Evolutionary conservation across 1,140 invertebrate species (phyloP), one percentile per base, ranked within the genome.

Genomic region (Pissodes strobi): DNA sequence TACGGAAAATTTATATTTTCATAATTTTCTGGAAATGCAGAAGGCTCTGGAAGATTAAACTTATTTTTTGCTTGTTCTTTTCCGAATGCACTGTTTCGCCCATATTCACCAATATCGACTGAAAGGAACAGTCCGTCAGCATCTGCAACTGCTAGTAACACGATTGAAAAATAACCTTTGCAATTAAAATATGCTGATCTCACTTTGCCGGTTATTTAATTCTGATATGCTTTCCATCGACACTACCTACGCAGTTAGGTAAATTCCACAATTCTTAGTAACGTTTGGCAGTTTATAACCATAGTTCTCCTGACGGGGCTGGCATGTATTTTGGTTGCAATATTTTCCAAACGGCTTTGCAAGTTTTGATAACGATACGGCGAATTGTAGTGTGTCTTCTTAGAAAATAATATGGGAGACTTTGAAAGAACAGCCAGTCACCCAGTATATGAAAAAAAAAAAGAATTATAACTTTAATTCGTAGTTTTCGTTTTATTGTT

Each of bases 391-490:
- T 43, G 39, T 43, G 39, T 9, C 39, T 13, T 17, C 30, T 34
- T 34, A 34, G 30, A 34, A 34, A 43, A 43, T 43, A 43, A 43
- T 43, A 43, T 5, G 39, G 13, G 39, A 43, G 39, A 43, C 5
- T 13, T 43, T 43, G 15, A 43, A 43, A 43, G 39, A 43, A 43
- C 39, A 43, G n/a, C n/a, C n/a, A n/a, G n/a, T n/a, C n/a, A n/a
- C n/a, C n/a, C 9, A n/a, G 39, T 10, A 43, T n/a, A 9, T 43
- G 9, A 17, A 10, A 43, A 43, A 17, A 43, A 43, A 43, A 34
- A 34, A 8, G 6, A n/a, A 8, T 34, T 34, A 34, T 34, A 34
- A n/a, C n/a, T n/a, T n/a, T n/a, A n/a, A n/a, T n/a, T n/a, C n/a
- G n/a, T n/a, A n/a, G n/a, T n/a, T 34, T 34, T 34, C 30, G 30